These are phyloP conservation scores for Danaus chrysippus DNA, from an alignment of 2,888 invertebrate genomes.

Conservation along the genomic window DNA sequence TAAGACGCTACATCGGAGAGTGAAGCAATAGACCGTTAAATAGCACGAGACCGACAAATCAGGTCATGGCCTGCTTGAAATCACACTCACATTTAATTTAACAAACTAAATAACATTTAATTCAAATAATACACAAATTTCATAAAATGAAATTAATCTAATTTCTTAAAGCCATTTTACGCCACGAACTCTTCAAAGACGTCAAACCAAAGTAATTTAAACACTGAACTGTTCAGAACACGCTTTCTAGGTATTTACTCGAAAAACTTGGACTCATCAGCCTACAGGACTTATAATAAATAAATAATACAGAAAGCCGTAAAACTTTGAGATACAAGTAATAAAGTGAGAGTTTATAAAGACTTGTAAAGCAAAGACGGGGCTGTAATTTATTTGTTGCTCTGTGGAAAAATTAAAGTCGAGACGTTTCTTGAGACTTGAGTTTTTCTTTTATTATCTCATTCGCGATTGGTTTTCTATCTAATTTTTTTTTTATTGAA, in stretches of 20 bases:
- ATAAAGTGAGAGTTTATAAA: conserved; percentile 16
- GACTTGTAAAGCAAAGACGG: conserved; percentile 4
- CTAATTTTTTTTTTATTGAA: conserved; percentile 14
- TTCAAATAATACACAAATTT: too few species aligned
- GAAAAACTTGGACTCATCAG: conserved; percentile 8
- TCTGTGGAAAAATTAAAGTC: conserved; percentile 15
- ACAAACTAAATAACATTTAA: too few species aligned
- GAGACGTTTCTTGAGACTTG: conserved; percentile 11
- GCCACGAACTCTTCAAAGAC: conserved; percentile 6
- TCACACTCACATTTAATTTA: too few species aligned
- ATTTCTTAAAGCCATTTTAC: not conserved
- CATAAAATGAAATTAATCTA: not conserved
- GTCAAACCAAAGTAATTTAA: conserved; percentile 6
- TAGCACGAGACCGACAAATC: conserved; percentile 9
- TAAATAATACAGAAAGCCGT: conserved; percentile 11
- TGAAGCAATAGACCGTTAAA: conserved; percentile 13
- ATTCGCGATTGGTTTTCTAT: conserved; percentile 18
- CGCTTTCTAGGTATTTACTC: conserved; percentile 9
- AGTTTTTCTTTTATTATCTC: conserved; percentile 12
- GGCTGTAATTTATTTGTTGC: conserved; percentile 11
- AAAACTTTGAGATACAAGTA: conserved; percentile 13
- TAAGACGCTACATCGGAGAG: not conserved
- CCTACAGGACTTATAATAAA: conserved; percentile 10
- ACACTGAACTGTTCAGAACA: conserved; percentile 6
- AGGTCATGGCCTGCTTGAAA: not conserved